Evolutionary conservation across 2,113 vertebrate species (phyloP), one percentile per base, ranked within the genome.

Genomic region (Gallinago media): DNA sequence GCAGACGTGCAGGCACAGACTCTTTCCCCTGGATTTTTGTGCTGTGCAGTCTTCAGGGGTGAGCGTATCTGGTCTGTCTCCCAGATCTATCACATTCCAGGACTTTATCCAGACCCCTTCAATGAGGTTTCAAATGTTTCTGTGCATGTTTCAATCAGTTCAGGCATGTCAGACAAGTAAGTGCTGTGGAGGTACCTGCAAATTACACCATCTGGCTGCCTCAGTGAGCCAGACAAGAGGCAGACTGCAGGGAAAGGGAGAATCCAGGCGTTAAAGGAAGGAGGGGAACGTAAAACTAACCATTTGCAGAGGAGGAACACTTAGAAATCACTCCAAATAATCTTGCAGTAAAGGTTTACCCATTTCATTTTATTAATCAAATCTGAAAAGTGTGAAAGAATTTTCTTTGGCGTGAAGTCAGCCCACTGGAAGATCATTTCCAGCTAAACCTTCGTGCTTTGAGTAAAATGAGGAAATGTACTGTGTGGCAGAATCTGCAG

Each of bases 121-220:
- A 89, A 36, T 50, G 94, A 89, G 63, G 67, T 87, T 97, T 96
- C 84, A 92, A 66, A 89, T 96, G 93, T 76, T 92, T 93, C 88
- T 85, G 66, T 92, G 81, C 95, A 38, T 88, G 94, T 93, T 96
- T 96, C 93, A 92, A 91, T 96, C 94, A 88, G 96, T 97, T 97
- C 89, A 80, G 96, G 95, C 97, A 96, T 70, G 97, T 95, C 94
- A 94, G 96, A 94, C 86, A 95, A 96, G 91, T 85, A 74, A 83
- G 85, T 91, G 94, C 79, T 94, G 84, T 85, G 92, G 88, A 95
- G 92, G 86, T 97, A 94, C 96, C 94, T 96, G 93, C 90, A 95
- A 94, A 96, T 97, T 85, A 89, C 77, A 97, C 92, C 96, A 97
- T 96, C 96, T 97, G 96, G 86, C 88, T 92, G 85, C 90, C 89